Evolutionary conservation across 2,113 vertebrate species (phyloP), one percentile per base, ranked within the genome.

Genomic region (Cheilinus undulatus): DNA sequence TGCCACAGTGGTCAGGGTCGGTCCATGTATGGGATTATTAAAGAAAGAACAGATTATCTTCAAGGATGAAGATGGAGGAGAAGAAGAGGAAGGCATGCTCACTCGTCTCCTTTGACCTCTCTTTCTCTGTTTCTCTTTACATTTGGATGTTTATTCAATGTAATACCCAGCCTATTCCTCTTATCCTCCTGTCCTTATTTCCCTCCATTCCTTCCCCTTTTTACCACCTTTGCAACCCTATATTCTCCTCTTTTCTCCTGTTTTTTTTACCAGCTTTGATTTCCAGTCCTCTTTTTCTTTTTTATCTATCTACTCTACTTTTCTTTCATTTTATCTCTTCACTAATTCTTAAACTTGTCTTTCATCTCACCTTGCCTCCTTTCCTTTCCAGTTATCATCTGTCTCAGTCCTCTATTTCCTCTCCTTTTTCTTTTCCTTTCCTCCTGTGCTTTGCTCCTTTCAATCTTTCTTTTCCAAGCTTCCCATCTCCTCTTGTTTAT

Each of bases 61-160:
- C 32, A 69, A 59, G 50, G 78, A 72, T 53, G 64, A 73, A 19
- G 70, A 43, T n/a, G 40, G 46, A 67, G 45, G 52, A 50, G 69
- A 73, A 48, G 72, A 65, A 53, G 36, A 52, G 57, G 63, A 64
- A 69, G 14, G 24, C 66, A 70, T 0, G 14, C 73, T 58, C 19
- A 27, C 32, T 34, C 42, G 73, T 77, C 65, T 77, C 50, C 52
- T 71, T 32, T 89, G 82, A 88, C 80, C 76, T 86, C 40, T 42
- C 40, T 34, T 48, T 64, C 69, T 66, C 60, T 69, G 20, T 40
- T 54, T 69, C 32, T 36, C 34, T 51, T 58, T 38, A 53, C 64
- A 36, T 45, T 49, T 51, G 32, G 45, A 53, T 76, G 54, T 50
- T 17, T 17, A 15, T 14, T 64, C 6, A 49, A 10, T n/a, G 1